Evolutionary conservation across 2,113 vertebrate species (phyloP).

Genomic region (Hypomesus transpacificus): DNA sequence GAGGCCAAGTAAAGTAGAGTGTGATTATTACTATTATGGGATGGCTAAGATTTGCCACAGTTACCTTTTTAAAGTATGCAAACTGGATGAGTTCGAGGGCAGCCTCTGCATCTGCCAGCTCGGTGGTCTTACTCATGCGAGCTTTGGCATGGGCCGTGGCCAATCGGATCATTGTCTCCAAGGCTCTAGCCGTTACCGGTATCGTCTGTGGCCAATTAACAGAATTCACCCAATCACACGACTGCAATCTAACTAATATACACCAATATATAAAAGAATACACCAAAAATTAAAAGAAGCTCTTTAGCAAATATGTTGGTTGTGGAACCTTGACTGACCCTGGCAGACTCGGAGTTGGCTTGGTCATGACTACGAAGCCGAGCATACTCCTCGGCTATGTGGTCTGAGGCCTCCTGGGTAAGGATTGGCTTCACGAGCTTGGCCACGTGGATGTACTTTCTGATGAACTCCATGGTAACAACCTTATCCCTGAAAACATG

Average conservation of each 20-base stretch:
- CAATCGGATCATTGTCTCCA: slow-evolving; percentile 64
- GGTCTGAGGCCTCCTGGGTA: slow-evolving; percentile 55
- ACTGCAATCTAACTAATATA: background rate
- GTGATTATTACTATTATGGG: background rate
- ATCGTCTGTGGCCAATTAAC: slow-evolving; percentile 51
- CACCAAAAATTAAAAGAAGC: no score
- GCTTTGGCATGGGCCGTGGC: slow-evolving; percentile 64
- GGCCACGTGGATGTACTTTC: slow-evolving; percentile 64
- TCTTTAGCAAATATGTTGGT: background rate
- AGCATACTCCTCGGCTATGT: slow-evolving; percentile 61
- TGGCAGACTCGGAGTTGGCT: slow-evolving; percentile 49
- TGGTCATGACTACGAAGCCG: slow-evolving; percentile 60
- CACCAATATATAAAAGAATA: background rate
- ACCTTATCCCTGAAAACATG: slow-evolving; percentile 49
- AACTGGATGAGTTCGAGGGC: slow-evolving; percentile 64
- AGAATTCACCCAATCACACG: background rate
- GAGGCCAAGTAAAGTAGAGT: background rate
- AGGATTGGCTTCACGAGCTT: slow-evolving; percentile 58
- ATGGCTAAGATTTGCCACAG: background rate
- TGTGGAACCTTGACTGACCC: slow-evolving; percentile 31
- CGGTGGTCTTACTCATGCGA: slow-evolving; percentile 57
- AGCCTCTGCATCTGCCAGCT: slow-evolving; percentile 56
- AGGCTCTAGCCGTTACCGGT: slow-evolving; percentile 56
- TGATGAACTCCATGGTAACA: slow-evolving; percentile 62
- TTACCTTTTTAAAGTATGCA: slow-evolving; percentile 57